These are phyloP conservation scores for Serranus cabrilla DNA, from an alignment of 2,797 vertebrate species.

Conservation along the genomic window DNA sequence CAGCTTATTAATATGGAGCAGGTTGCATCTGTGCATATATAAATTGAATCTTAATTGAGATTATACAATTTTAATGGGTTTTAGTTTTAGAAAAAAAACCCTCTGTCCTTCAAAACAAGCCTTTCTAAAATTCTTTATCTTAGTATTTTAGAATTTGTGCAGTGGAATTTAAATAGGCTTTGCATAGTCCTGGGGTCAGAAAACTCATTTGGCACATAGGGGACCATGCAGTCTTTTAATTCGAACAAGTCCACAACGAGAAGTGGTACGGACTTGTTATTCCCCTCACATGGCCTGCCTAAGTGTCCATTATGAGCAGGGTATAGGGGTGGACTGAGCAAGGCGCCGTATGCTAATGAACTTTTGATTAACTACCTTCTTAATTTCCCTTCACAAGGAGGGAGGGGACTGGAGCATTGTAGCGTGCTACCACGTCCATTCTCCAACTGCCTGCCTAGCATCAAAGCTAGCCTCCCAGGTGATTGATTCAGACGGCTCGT, in stretches of 20 bases:
- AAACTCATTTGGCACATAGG: conserved; percentile 60
- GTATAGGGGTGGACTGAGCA: conserved; percentile 64
- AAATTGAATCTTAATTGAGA: not conserved
- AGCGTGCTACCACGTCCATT: conserved; percentile 43
- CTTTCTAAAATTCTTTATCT: not conserved
- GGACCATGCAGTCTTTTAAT: conserved; percentile 28
- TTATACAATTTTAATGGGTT: not conserved
- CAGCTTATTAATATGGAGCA: not conserved
- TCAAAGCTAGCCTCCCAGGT: conserved; percentile 52
- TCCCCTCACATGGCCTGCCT: conserved; percentile 63
- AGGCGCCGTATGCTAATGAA: conserved; percentile 82
- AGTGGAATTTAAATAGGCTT: conserved; percentile 27
- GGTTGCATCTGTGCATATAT: not conserved
- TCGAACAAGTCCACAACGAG: conserved; percentile 42
- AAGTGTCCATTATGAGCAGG: conserved; percentile 74
- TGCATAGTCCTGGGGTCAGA: conserved; percentile 48
- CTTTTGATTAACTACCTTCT: conserved; percentile 85
- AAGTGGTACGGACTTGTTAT: conserved; percentile 65
- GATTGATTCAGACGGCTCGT: conserved; percentile 76
- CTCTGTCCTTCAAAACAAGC: not conserved
- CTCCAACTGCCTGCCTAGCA: conserved; percentile 46
- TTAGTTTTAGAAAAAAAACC: not conserved
- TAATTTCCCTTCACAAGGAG: conserved; percentile 78
- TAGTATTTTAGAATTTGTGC: conserved; percentile 11
- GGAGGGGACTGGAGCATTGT: conserved; percentile 64